A percentile compares a stretch with the other conserved stretches of the same genome.
Conservation (phyloP, 2,888 invertebrate species). For the Synergus gifuensis region DNA sequence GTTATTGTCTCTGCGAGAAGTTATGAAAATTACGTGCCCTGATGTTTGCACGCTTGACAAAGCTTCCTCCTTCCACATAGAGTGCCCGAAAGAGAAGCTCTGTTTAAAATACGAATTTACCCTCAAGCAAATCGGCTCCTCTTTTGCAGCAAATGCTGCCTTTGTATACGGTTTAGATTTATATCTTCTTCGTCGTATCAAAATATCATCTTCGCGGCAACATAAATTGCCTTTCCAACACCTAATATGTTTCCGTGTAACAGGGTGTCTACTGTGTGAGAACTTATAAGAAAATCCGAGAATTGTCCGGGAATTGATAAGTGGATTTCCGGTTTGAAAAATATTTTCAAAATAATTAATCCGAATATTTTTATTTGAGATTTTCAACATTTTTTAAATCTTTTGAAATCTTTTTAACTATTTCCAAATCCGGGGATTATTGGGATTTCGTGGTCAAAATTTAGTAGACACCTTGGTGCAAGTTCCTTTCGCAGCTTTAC, state of each 20-base stretch:
- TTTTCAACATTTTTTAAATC: too few relatives aligned
- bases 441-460: too few relatives aligned
- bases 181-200: constrained; percentile 2
- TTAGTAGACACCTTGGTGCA: too few relatives aligned
- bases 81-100: constrained; percentile 39
- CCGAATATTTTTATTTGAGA: too few relatives aligned
- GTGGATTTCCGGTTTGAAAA: too few relatives aligned
- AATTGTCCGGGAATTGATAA: too few relatives aligned
- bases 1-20: constrained; percentile 69
- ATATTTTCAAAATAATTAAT: too few relatives aligned
- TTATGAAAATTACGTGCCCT: constrained; percentile 72
- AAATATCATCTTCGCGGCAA: constrained; percentile 2
- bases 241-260: neutral
- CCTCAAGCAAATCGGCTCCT: constrained; percentile 31
- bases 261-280: too few relatives aligned
- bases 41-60: constrained; percentile 58
- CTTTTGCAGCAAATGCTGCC: constrained; percentile 18
- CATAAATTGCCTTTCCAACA: constrained; percentile 15
- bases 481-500: constrained; percentile 7
- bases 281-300: too few relatives aligned
- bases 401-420: too few relatives aligned
- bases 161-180: constrained; percentile 27
- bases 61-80: constrained; percentile 46
- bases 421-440: too few relatives aligned
- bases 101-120: constrained; percentile 37